A percentile compares a stretch with the other conserved stretches of the same genome.
phyloP scores from a whole-genome alignment of 2,797 vertebrate genomes.

The Gadopsis marmoratus region DNA sequence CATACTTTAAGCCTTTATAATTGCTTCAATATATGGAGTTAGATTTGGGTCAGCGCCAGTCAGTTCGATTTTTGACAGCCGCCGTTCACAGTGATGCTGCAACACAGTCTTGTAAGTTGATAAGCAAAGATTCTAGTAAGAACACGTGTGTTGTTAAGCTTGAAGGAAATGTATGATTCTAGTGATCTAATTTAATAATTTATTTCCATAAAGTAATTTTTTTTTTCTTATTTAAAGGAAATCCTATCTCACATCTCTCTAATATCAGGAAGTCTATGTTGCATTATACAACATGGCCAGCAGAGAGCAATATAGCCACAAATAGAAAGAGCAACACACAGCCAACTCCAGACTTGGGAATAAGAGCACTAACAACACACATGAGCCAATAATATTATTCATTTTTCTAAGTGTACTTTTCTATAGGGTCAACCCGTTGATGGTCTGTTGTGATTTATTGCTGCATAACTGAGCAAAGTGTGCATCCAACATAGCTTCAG shows the following conservation, averaged over 20 bases:
- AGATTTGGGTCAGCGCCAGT: not conserved
- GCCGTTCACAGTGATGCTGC: not conserved
- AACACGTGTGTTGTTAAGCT: not conserved
- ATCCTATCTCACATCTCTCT: not conserved
- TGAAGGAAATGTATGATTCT: not conserved
- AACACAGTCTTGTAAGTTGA: not conserved
- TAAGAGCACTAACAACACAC: constrained; percentile 13
- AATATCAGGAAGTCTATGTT: not conserved
- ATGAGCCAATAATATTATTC: constrained; percentile 11
- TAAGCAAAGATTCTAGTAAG: not conserved
- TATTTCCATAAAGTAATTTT: not conserved
- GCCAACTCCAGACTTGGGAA: not conserved
- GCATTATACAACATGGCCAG: constrained; percentile 63
- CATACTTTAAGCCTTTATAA: not conserved
- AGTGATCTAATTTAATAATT: not conserved
- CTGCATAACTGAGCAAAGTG: constrained; percentile 38
- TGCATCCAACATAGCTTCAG: constrained; percentile 26
- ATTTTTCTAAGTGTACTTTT: constrained; percentile 12
- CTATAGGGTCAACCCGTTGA: constrained; percentile 10
- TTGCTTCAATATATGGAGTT: not conserved
- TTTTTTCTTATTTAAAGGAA: not conserved
- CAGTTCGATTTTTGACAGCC: constrained; percentile 9
- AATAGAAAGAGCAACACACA: constrained; percentile 28
- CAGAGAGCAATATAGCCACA: constrained; percentile 77
- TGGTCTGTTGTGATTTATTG: constrained; percentile 31